Evolutionary conservation across 2,888 invertebrate species (phyloP).

Genomic region (Trichacis sp.): DNA sequence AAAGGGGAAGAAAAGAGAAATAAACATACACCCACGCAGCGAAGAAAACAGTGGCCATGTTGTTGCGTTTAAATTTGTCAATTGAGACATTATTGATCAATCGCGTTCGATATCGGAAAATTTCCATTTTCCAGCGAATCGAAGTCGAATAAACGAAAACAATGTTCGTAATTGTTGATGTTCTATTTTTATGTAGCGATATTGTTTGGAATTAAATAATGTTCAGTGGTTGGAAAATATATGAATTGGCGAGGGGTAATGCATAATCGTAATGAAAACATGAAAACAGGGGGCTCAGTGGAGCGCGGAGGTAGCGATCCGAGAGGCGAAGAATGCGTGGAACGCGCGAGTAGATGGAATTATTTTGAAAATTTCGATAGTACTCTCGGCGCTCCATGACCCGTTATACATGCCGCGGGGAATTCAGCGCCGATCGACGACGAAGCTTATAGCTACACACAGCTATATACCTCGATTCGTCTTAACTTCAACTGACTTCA

Average conservation of each 20-base stretch:
- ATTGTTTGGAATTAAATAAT: too few species aligned
- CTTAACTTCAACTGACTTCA: constrained; percentile 23
- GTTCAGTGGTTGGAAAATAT: too few species aligned
- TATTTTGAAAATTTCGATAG: constrained; percentile 3
- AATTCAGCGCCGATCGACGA: constrained; percentile 7
- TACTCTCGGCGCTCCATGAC: constrained; percentile 11
- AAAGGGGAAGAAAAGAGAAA: constrained; percentile 9
- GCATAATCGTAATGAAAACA: too few species aligned
- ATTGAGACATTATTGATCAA: too few species aligned
- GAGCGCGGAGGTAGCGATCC: not conserved
- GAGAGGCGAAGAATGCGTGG: not conserved
- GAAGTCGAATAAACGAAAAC: too few species aligned
- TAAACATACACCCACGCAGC: constrained; percentile 8
- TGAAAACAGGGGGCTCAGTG: not conserved
- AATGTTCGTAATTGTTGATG: too few species aligned
- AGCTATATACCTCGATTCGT: constrained; percentile 5
- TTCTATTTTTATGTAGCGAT: too few species aligned
- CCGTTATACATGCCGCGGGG: constrained; percentile 9
- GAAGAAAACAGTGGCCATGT: not conserved
- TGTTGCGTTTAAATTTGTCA: not conserved
- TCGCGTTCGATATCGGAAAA: too few species aligned
- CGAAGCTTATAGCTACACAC: too few species aligned
- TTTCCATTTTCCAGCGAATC: too few species aligned
- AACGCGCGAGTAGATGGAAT: not conserved
- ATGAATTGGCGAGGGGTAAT: too few species aligned